Base-by-base conservation (phyloP, 1,140 invertebrate species). In the Temnothorax longispinosus region DNA sequence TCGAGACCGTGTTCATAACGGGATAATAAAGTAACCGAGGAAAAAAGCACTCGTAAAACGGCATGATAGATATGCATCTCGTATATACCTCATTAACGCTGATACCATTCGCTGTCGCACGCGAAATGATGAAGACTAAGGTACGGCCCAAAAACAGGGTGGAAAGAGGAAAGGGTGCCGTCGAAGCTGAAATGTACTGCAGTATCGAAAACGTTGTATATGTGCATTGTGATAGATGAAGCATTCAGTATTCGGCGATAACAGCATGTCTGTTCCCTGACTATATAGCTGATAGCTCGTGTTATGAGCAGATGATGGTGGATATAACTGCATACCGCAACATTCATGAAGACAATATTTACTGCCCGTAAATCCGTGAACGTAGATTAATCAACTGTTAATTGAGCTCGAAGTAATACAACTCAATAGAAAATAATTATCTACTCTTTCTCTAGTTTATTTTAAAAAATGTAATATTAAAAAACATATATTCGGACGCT, bases 11-110 rank as follows among this genome's bases (percentile, higher is more conserved):
- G 65, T 81, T 81, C 38, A 81, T 81, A 81, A 81, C 64, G 50
- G 50, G 52, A 71, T 81, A 81, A 81, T 81, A 81, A 81, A 81
- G 62, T 62, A 52, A 71, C 50, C 65, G 65, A 38, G 35, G 10
- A 56, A 56, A 80, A 58, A 81, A 35, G 21, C 47, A 38, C 38
- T 10, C n/a, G 54, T 71, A 81, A 81, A 81, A 71, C 47, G 64
- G 15, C 65, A 32, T 65, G 65, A 81, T 81, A 81, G 78, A 81
- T 81, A 81, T 81, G 35, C 78, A 81, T 81, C 78, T 81, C 65
- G 35, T 56, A 81, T 56, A 81, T 71, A 56, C 35, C 78, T 81
- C 78, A 81, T 81, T 81, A 81, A 81, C 50, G 78, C 60, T 82
- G 54, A 82, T 82, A 72, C 58, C 67, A 47, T 58, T 82, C 11